Percentiles rank a stretch among this genome's conserved stretches.
These are phyloP conservation scores for Steinernema feltiae DNA, from an alignment of 1,140 invertebrate genomes.

Conservation along the genomic window DNA sequence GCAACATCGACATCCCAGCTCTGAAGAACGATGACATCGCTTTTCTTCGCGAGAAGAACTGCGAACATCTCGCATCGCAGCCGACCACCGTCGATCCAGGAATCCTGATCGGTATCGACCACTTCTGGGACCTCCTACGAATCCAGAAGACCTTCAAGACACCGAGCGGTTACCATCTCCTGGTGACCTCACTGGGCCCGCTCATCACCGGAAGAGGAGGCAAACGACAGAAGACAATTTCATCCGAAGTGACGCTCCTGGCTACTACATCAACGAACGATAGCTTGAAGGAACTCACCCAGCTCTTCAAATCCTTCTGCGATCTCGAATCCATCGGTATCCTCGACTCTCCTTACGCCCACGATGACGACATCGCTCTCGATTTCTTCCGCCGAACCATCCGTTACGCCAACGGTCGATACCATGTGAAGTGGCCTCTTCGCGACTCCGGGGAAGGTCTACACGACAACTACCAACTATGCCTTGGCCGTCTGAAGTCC, in stretches of 20 bases:
- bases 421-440: neutral
- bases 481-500: neutral
- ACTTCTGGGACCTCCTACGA: neutral
- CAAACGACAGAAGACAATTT: no score
- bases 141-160: neutral
- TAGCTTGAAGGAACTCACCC: neutral
- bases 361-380: neutral
- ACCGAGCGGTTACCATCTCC: neutral
- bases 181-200: neutral
- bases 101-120: neutral
- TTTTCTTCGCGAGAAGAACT: neutral
- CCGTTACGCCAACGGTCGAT: neutral
- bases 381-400: neutral
- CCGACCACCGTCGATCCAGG: neutral
- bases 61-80: neutral
- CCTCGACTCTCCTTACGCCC: neutral
- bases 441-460: neutral
- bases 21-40: neutral
- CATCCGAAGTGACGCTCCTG: neutral
- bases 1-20: neutral
- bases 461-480: neutral
- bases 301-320: neutral
- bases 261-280: neutral
- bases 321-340: neutral
- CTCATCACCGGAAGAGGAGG: neutral